phyloP scores from a whole-genome alignment of 1,140 invertebrate species.

The Nylanderia fulva region DNA sequence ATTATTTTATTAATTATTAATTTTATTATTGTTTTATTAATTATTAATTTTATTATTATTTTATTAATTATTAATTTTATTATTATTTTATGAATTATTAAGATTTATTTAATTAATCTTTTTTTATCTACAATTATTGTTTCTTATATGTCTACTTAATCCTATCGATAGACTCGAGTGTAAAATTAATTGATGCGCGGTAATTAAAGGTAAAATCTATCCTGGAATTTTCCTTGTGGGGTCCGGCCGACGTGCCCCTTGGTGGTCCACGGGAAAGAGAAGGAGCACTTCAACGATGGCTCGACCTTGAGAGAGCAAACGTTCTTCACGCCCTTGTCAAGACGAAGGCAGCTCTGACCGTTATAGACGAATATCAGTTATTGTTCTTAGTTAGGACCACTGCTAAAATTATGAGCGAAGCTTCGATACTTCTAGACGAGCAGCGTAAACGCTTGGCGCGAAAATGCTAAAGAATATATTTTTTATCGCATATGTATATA shows the following conservation, averaged over 20 bases:
- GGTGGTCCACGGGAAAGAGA: conserved; percentile 90
- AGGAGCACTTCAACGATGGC: conserved; percentile 91
- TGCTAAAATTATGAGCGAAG: conserved; percentile 92
- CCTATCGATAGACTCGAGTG: no score
- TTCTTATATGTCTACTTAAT: no score
- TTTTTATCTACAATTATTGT: background rate
- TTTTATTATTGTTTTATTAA: no score
- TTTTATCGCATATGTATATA: background rate
- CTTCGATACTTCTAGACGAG: conserved; percentile 89
- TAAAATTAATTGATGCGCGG: background rate
- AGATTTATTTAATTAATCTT: no score
- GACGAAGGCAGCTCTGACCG: conserved; percentile 90
- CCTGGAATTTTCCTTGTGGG: conserved; percentile 94
- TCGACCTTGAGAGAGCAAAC: conserved; percentile 93
- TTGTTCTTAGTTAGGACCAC: conserved; percentile 93
- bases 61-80: no score
- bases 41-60: no score
- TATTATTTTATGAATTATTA: no score
- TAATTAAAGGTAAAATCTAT: conserved; percentile 89
- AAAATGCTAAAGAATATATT: conserved; percentile 26
- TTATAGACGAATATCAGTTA: conserved; percentile 92
- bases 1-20: no score
- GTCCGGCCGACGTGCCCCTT: conserved; percentile 91
- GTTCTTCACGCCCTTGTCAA: conserved; percentile 92
- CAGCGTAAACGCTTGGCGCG: conserved; percentile 74